Evolutionary conservation across 1,140 invertebrate genomes (phyloP).

Genomic region (Meloidogyne hapla): DNA sequence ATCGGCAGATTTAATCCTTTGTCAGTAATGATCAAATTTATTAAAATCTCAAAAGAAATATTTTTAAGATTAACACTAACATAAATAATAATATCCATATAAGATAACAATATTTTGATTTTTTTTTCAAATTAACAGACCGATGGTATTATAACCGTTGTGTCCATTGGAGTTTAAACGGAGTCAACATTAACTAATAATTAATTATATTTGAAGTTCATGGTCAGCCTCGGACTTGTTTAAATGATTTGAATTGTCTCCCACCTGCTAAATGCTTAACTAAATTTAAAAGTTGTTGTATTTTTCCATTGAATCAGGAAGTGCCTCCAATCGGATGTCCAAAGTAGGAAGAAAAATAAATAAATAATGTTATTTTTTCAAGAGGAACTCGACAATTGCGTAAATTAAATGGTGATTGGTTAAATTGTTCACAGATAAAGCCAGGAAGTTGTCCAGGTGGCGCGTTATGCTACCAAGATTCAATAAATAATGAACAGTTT

Average conservation of each 20-base stretch:
- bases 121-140: no score
- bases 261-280: constrained; percentile 44
- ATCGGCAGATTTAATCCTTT: no score
- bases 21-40: no score
- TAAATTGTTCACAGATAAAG: constrained; percentile 35
- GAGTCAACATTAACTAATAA: neutral
- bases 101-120: no score
- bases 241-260: constrained; percentile 40
- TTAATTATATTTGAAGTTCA: neutral
- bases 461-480: constrained; percentile 40
- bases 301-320: constrained; percentile 46
- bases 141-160: no score
- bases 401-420: constrained; percentile 16
- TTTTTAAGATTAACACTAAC: no score
- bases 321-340: constrained; percentile 53
- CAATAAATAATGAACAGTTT: constrained; percentile 22
- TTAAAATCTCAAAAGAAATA: no score
- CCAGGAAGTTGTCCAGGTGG: constrained; percentile 40
- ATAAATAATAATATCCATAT: no score
- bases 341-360: constrained; percentile 39
- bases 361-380: neutral
- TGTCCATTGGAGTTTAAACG: no score
- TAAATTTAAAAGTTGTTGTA: constrained; percentile 37
- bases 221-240: neutral
- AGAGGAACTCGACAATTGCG: constrained; percentile 27